Evolutionary conservation across 2,113 vertebrate genomes (phyloP).

Genomic region (Seriola dumerili): DNA sequence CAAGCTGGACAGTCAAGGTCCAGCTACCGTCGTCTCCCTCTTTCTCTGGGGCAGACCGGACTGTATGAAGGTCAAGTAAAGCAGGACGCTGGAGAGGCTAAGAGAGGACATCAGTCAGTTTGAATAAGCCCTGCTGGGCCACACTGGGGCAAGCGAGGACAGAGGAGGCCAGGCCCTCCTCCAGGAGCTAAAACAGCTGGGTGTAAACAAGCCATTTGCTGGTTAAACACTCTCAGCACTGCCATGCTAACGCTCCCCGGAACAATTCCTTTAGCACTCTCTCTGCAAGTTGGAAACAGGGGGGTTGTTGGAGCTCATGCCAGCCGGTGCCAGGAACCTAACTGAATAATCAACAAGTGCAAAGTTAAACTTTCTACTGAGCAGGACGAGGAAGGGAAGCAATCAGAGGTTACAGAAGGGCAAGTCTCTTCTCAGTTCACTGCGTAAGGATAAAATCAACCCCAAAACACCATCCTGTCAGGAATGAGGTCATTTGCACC

Average conservation of each 20-base stretch:
- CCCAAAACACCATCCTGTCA: constrained; percentile 34
- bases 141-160: constrained; percentile 29
- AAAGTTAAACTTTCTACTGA: constrained; percentile 25
- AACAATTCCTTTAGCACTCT: constrained; percentile 31
- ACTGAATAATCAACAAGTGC: constrained; percentile 14
- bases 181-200: constrained; percentile 62
- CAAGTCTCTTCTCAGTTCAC: constrained; percentile 8
- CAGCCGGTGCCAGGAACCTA: constrained; percentile 21
- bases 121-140: constrained; percentile 16
- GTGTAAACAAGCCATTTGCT: constrained; percentile 74
- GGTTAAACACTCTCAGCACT: constrained; percentile 61
- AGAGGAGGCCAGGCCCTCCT: constrained; percentile 43
- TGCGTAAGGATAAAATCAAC: constrained; percentile 8
- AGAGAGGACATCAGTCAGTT: constrained; percentile 25
- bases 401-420: constrained; percentile 13
- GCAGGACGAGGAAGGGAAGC: constrained; percentile 9
- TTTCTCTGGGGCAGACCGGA: constrained; percentile 39
- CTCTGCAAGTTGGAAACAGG: constrained; percentile 25
- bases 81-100: constrained; percentile 1
- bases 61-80: constrained; percentile 48
- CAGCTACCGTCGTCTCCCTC: constrained; percentile 40
- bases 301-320: not conserved
- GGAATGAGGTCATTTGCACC: constrained; percentile 42
- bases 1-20: constrained; percentile 55
- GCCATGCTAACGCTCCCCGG: constrained; percentile 61